Conservation (phyloP, 2,113 vertebrate genomes). For the Scomber japonicus region DNA sequence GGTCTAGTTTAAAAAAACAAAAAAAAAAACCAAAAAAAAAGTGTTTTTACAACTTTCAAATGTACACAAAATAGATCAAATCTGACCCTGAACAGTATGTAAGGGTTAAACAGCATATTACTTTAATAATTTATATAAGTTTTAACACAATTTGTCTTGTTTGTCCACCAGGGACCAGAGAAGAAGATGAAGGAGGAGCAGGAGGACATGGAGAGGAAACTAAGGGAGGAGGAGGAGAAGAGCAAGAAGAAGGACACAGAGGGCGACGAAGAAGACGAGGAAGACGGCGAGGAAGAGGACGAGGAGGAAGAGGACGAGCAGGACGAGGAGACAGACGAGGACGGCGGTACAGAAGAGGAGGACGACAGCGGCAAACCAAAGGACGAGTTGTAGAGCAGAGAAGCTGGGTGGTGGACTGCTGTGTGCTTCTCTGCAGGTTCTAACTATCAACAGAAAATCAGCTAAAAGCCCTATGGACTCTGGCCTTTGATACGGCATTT, state of each 20-base stretch:
- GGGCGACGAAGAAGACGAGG: neutral
- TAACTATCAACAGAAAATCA: constrained; percentile 4
- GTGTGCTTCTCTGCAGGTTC: constrained; percentile 24
- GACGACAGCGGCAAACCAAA: constrained; percentile 53
- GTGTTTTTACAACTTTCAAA: no score
- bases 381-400: constrained; percentile 76
- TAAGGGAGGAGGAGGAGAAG: constrained; percentile 79
- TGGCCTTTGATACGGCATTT: constrained; percentile 58
- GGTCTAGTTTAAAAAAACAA: no score
- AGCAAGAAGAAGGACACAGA: constrained; percentile 72
- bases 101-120: no score
- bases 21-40: no score
- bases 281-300: constrained; percentile 10
- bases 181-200: constrained; percentile 79
- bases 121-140: neutral
- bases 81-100: no score
- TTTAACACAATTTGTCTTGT: neutral
- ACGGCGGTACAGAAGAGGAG: constrained; percentile 51
- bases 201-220: constrained; percentile 70
- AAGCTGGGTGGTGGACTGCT: constrained; percentile 8
- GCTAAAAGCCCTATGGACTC: constrained; percentile 33
- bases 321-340: constrained; percentile 34
- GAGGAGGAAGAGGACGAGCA: constrained; percentile 20
- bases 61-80: no score
- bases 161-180: constrained; percentile 67